A percentile compares a stretch with the other conserved stretches of the same genome.
phyloP scores from a whole-genome alignment of 2,797 vertebrate species.

The Falco rusticolus region DNA sequence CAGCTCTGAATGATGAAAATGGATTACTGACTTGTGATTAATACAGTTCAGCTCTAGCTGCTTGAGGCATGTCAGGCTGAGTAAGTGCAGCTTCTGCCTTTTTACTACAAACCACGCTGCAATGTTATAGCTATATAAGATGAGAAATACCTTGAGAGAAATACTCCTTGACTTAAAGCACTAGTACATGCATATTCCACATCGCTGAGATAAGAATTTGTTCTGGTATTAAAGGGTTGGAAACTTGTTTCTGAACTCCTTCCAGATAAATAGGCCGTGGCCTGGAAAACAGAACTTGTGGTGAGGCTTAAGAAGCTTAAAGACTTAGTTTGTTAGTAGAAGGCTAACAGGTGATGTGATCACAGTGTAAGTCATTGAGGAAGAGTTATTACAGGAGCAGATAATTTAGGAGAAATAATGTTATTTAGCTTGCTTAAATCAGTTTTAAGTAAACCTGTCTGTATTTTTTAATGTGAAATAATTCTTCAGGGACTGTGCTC shows the following conservation, averaged over 20 bases:
- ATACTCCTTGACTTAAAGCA: background rate
- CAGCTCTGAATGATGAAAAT: background rate
- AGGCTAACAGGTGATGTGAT: slow-evolving; percentile 35
- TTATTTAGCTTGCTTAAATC: background rate
- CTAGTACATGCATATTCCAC: background rate
- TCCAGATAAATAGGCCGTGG: slow-evolving; percentile 25
- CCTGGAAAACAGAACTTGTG: slow-evolving; percentile 26
- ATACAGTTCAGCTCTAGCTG: background rate
- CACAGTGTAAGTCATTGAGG: background rate
- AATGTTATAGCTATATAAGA: background rate
- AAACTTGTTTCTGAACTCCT: slow-evolving; percentile 16
- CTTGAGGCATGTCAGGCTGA: background rate
- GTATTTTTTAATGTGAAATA: background rate
- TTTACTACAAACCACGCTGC: background rate
- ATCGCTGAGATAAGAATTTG: background rate
- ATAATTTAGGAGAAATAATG: slow-evolving; percentile 5
- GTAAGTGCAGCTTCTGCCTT: background rate
- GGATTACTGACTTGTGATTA: background rate
- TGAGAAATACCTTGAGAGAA: background rate
- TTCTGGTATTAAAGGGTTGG: background rate
- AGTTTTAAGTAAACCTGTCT: background rate
- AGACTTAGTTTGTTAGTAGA: slow-evolving; percentile 31
- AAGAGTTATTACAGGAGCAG: background rate
- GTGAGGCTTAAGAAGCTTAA: slow-evolving; percentile 47
- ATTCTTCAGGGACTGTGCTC: background rate